phyloP scores from a whole-genome alignment of 2,888 invertebrate species.

The Pollenia angustigena region DNA sequence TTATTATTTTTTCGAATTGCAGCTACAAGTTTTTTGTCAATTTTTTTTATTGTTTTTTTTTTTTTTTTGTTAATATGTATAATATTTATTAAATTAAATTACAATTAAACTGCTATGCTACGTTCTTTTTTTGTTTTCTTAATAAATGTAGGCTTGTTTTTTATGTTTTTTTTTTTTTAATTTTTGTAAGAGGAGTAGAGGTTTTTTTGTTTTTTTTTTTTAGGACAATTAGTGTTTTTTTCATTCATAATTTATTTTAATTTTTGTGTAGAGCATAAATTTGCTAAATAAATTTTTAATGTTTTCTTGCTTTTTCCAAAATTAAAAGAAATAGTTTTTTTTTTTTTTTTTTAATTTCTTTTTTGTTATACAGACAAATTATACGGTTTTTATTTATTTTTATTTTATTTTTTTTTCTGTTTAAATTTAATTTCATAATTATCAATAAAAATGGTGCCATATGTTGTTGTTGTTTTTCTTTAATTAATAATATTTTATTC shows the following conservation, averaged over 20 bases:
- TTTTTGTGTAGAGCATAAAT: conserved; percentile 65
- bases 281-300: conserved; percentile 63
- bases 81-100: conserved; percentile 73
- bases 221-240: conserved; percentile 67
- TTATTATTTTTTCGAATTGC: conserved; percentile 70
- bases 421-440: conserved; percentile 57
- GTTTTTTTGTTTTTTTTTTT: conserved; percentile 69
- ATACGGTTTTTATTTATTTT: conserved; percentile 43
- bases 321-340: conserved; percentile 49
- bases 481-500: conserved; percentile 53
- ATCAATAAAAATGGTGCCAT: conserved; percentile 72
- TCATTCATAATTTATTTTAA: conserved; percentile 53
- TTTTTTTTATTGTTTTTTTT: conserved; percentile 55
- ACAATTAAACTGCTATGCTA: conserved; percentile 74
- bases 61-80: conserved; percentile 64
- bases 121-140: conserved; percentile 60
- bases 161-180: conserved; percentile 48
- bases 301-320: conserved; percentile 35
- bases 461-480: conserved; percentile 57
- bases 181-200: conserved; percentile 70
- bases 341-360: conserved; percentile 27
- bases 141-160: conserved; percentile 71
- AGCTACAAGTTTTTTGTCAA: conserved; percentile 72
- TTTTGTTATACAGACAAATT: conserved; percentile 59
- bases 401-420: conserved; percentile 26